Percentiles rank a stretch among this genome's conserved stretches.
phyloP scores from a whole-genome alignment of 2,888 invertebrate species.

The Cylloceria caligata region DNA sequence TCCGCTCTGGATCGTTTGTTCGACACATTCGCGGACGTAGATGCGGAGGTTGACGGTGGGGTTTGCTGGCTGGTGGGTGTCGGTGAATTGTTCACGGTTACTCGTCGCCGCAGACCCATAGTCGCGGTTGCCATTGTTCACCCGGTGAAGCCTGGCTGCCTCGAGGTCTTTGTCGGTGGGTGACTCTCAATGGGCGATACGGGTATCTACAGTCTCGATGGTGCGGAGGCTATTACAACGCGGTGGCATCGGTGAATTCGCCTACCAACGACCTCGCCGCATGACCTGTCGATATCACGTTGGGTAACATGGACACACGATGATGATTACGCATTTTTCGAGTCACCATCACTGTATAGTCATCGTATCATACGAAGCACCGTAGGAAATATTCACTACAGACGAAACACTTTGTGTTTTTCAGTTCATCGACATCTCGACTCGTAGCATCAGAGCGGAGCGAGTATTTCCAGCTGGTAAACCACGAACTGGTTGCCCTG shows the following conservation, averaged over 20 bases:
- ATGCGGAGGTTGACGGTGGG: constrained; percentile 70
- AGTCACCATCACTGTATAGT: constrained; percentile 21
- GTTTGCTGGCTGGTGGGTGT: constrained; percentile 77
- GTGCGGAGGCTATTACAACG: constrained; percentile 15
- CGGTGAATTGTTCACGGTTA: constrained; percentile 80
- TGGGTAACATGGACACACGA: constrained; percentile 26
- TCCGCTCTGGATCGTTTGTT: constrained; percentile 82
- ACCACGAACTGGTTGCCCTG: constrained; percentile 13
- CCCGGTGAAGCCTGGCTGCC: constrained; percentile 13
- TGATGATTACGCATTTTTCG: background rate
- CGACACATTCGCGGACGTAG: constrained; percentile 66
- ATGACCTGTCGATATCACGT: constrained; percentile 43
- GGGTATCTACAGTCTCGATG: background rate
- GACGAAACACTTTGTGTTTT: constrained; percentile 3
- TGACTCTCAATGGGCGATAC: constrained; percentile 35
- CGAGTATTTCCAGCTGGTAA: constrained; percentile 18
- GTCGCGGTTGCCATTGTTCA: constrained; percentile 82
- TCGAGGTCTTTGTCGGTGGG: constrained; percentile 37
- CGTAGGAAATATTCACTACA: background rate
- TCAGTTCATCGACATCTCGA: constrained; percentile 42
- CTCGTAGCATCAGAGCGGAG: background rate
- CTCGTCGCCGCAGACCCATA: constrained; percentile 83
- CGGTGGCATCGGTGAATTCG: constrained; percentile 35
- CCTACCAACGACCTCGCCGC: constrained; percentile 34
- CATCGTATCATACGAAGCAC: constrained; percentile 30